Conservation (phyloP, 1,140 invertebrate genomes). For the Pogonus chalceus region DNA sequence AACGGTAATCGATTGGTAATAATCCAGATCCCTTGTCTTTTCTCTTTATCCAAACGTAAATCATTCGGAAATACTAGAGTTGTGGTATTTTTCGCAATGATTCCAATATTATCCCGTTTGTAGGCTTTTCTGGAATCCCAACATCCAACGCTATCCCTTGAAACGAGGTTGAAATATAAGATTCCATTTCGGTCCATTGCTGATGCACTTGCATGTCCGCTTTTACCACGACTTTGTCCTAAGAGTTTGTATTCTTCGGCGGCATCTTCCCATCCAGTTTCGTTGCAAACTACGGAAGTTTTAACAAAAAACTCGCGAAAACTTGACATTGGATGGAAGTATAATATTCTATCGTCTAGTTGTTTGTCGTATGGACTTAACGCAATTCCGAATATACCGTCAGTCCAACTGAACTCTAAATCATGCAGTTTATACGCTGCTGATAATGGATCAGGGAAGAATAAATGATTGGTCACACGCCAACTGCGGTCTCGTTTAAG, state of each 20-base stretch:
- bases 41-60: slow-evolving; percentile 58
- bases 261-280: slow-evolving; percentile 40
- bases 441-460: slow-evolving; percentile 65
- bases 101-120: slow-evolving; percentile 46
- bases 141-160: slow-evolving; percentile 60
- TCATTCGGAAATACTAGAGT: slow-evolving; percentile 69
- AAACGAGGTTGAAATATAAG: slow-evolving; percentile 69
- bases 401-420: slow-evolving; percentile 68
- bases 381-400: slow-evolving; percentile 68
- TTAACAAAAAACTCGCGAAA: slow-evolving; percentile 62
- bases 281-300: slow-evolving; percentile 50
- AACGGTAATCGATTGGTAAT: slow-evolving; percentile 62
- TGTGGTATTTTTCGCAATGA: slow-evolving; percentile 46
- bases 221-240: slow-evolving; percentile 48
- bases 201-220: slow-evolving; percentile 60
- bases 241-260: slow-evolving; percentile 50
- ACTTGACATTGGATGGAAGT: slow-evolving; percentile 72
- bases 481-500: slow-evolving; percentile 54
- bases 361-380: slow-evolving; percentile 47
- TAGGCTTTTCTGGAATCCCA: slow-evolving; percentile 68
- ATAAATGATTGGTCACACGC: slow-evolving; percentile 61
- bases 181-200: slow-evolving; percentile 58
- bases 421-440: slow-evolving; percentile 58
- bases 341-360: slow-evolving; percentile 48
- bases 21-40: slow-evolving; percentile 59